phyloP scores from a whole-genome alignment of 2,888 invertebrate species.

The Coleophora deauratella region DNA sequence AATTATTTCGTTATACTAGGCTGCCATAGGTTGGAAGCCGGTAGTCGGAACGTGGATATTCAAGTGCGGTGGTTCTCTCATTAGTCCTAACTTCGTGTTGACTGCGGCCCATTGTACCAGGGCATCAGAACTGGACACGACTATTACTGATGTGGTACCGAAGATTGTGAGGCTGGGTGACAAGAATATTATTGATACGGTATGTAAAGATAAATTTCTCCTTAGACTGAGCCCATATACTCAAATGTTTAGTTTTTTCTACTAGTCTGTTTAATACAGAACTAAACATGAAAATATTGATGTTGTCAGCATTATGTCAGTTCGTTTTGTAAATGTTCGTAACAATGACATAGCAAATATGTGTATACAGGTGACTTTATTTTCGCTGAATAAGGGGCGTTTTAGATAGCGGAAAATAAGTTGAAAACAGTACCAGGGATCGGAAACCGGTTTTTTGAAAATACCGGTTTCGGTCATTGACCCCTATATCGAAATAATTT shows the following conservation, averaged over 20 bases:
- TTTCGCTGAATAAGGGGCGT: too few species aligned
- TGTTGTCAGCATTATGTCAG: too few species aligned
- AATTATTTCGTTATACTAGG: too few species aligned
- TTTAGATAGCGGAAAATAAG: too few species aligned
- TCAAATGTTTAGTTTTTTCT: background rate
- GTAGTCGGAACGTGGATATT: conserved; percentile 25
- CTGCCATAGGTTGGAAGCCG: conserved; percentile 33
- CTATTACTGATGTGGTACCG: conserved; percentile 19
- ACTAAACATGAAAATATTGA: too few species aligned
- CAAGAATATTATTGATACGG: conserved; percentile 15
- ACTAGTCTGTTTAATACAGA: background rate
- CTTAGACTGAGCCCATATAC: background rate
- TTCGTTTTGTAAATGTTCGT: too few species aligned
- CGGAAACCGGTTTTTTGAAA: too few species aligned
- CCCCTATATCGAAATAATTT: too few species aligned
- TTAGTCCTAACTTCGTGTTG: conserved; percentile 74
- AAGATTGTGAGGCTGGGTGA: conserved; percentile 32
- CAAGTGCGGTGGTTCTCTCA: conserved; percentile 76
- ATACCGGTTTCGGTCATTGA: too few species aligned
- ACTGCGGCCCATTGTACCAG: conserved; percentile 78
- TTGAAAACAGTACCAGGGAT: too few species aligned
- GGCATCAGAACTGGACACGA: conserved; percentile 17
- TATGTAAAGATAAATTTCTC: conserved; percentile 3
- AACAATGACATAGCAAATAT: too few species aligned
- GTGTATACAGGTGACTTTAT: too few species aligned